Base-by-base conservation (phyloP, 2,888 invertebrate genomes). In the Sinohyriopsis cumingii region DNA sequence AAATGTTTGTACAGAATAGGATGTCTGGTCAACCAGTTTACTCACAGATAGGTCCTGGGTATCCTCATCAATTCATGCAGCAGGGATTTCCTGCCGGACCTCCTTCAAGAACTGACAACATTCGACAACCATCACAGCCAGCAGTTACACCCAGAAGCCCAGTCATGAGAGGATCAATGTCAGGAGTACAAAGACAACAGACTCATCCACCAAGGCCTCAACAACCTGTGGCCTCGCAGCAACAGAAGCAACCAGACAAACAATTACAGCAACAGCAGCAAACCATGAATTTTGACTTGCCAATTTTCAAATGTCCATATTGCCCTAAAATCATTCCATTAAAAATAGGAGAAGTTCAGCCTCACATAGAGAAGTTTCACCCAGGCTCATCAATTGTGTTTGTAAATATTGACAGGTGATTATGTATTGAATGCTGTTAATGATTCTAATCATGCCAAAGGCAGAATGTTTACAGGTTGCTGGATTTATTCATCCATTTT, bases 331-430 rank as follows among this genome's bases (percentile, higher is more conserved):
- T 78, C 15, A 71, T 76, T 7, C 77, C 79, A 22, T 63, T 82
- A 19, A 69, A 63, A 18, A 71, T 77, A 55, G 75, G 68, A 24
- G 82, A 86, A 61, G 84, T 86, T 25, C 76, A 82, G 55, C 79
- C 79, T 22, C 86, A 86, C 67, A 86, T 86, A 61, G 80, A 82
- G 59, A 75, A 77, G n/a, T 66, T 71, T n/a, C 86, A 86, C 62
- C 84, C 83, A 22, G 84, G 84, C 5, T 77, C 75, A 54, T 74
- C 73, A 18, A 69, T 80, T 25, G 64, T 78, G 24, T 77, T 76
- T 56, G 73, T 72, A 53, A 72, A 72, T 61, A 68, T 67, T 55
- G 65, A 65, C 6, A 57, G 20, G 12, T 45, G 53, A 53, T n/a
- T 7, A 63, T 45, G 45, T 45, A 12, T 45, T 45, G 45, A 45